Conservation (phyloP, 2,888 invertebrate species). For the Ptilodon capucinus region DNA sequence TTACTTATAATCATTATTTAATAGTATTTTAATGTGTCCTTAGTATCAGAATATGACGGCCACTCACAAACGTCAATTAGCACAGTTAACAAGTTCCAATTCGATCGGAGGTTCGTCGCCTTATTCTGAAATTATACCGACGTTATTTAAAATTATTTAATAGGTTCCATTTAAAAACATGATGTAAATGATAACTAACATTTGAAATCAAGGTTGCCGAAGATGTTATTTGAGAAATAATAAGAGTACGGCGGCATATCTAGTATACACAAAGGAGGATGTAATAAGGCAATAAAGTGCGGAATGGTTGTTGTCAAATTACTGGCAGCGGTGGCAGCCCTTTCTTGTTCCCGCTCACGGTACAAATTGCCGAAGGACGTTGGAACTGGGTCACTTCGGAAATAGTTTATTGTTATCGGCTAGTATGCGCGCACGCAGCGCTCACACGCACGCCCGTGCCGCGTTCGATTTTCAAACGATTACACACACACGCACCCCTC, state of each 20-base stretch:
- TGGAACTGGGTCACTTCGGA: conserved; percentile 82
- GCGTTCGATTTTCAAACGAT: conserved; percentile 67
- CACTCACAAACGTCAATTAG: conserved; percentile 53
- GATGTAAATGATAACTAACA: conserved; percentile 35
- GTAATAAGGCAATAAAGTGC: conserved; percentile 57
- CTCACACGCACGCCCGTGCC: conserved; percentile 61
- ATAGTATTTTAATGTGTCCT: conserved; percentile 67
- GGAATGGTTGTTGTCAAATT: conserved; percentile 62
- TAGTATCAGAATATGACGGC: conserved; percentile 47
- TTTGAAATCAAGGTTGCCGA: conserved; percentile 50
- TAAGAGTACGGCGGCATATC: conserved; percentile 48
- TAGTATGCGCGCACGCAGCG: conserved; percentile 75
- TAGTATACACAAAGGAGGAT: conserved; percentile 45
- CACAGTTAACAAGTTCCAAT: conserved; percentile 59
- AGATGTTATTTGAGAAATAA: conserved; percentile 40
- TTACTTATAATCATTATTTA: conserved; percentile 62
- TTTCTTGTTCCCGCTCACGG: conserved; percentile 80
- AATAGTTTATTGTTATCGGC: conserved; percentile 83
- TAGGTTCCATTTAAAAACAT: conserved; percentile 30
- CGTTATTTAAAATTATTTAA: conserved; percentile 33
- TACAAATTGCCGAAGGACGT: conserved; percentile 81
- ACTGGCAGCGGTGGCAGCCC: conserved; percentile 74
- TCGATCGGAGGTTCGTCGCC: conserved; percentile 38
- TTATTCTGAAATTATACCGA: conserved; percentile 38
- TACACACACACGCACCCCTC: conserved; percentile 60